Evolutionary conservation across 2,888 invertebrate genomes (phyloP).

Genomic region (Metellina segmentata): DNA sequence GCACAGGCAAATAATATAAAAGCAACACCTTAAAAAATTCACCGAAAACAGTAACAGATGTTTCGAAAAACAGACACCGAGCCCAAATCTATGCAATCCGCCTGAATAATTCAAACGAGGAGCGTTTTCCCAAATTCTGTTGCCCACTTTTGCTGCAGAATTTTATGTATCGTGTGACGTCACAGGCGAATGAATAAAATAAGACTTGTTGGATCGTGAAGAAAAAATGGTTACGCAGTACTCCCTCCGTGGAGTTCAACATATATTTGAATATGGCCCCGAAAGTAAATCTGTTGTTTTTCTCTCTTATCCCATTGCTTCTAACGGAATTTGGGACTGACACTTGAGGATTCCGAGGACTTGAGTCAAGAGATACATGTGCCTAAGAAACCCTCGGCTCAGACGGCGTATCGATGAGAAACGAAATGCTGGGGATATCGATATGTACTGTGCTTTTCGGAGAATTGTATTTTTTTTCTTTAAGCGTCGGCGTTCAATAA

Average conservation of each 20-base stretch:
- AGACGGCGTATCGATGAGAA: no score
- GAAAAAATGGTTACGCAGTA: constrained; percentile 31
- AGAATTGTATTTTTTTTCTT: no score
- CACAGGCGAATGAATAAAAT: constrained; percentile 62
- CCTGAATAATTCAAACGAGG: constrained; percentile 58
- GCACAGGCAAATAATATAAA: not conserved
- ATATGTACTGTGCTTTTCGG: no score
- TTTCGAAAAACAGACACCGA: constrained; percentile 26
- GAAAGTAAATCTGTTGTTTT: constrained; percentile 54
- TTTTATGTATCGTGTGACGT: constrained; percentile 55
- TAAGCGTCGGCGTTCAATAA: no score
- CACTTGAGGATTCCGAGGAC: constrained; percentile 51
- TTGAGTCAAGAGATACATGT: not conserved
- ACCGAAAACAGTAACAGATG: constrained; percentile 45
- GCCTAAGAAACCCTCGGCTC: no score
- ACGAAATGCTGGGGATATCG: no score
- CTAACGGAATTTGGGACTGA: constrained; percentile 2
- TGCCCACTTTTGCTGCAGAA: constrained; percentile 61
- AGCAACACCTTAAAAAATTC: constrained; percentile 37
- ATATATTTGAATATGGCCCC: constrained; percentile 48
- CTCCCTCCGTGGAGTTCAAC: constrained; percentile 39
- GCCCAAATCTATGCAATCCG: constrained; percentile 33
- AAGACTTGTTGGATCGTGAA: constrained; percentile 62
- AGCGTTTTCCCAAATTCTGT: constrained; percentile 57
- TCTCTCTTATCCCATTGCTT: constrained; percentile 39